These are phyloP conservation scores for Aelia acuminata DNA, from an alignment of 2,888 invertebrate genomes.

Conservation along the genomic window DNA sequence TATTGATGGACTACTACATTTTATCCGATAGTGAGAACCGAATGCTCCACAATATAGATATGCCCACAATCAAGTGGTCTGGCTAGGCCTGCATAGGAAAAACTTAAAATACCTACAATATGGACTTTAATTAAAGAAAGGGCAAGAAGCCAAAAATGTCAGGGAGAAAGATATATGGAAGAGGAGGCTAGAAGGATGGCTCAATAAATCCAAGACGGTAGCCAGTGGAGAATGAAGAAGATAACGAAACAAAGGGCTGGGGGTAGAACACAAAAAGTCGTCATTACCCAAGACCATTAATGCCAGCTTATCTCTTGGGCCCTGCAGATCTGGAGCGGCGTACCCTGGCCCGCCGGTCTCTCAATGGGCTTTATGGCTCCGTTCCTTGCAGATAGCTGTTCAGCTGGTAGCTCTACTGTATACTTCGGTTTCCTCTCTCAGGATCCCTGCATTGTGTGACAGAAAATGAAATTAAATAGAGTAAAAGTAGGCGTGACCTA, in stretches of 20 bases:
- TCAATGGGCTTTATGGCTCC: not conserved
- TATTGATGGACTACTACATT: too few species aligned
- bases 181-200: not conserved
- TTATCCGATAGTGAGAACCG: too few species aligned
- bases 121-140: conserved; percentile 9
- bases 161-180: not conserved
- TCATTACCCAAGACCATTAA: conserved; percentile 11
- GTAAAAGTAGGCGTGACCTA: too few species aligned
- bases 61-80: too few species aligned
- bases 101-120: not conserved
- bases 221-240: conserved; percentile 64
- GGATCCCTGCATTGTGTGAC: too few species aligned
- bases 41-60: too few species aligned
- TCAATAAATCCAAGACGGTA: conserved; percentile 37
- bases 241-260: conserved; percentile 61
- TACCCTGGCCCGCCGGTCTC: not conserved
- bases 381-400: not conserved
- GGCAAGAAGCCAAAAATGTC: conserved; percentile 14
- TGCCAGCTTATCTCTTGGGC: conserved; percentile 29
- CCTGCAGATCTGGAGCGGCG: not conserved
- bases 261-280: conserved; percentile 48
- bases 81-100: not conserved
- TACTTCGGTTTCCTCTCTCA: not conserved
- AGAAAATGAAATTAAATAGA: too few species aligned
- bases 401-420: not conserved